phyloP scores from a whole-genome alignment of 2,888 invertebrate species.

The Melipona beecheii region DNA sequence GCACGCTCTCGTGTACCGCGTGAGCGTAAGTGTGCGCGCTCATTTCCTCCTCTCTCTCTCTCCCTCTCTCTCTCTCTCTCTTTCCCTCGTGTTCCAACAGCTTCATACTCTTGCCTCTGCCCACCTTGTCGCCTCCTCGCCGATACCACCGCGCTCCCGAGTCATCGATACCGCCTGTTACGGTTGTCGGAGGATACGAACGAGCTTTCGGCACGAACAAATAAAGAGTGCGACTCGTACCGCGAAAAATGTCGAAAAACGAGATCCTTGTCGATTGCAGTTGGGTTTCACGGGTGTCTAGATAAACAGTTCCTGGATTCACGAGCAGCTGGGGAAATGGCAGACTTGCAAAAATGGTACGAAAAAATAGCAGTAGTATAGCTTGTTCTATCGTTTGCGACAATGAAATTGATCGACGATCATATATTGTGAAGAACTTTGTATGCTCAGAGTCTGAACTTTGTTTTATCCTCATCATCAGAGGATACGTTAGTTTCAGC shows the following conservation, averaged over 20 bases:
- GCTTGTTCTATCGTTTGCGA: too few relatives aligned
- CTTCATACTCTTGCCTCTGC: slow-evolving; percentile 19
- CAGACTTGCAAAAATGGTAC: too few relatives aligned
- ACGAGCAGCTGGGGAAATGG: too few relatives aligned
- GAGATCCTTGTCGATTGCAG: too few relatives aligned
- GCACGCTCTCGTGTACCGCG: slow-evolving; percentile 2
- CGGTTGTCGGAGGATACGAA: slow-evolving; percentile 43
- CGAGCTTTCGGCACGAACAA: slow-evolving; percentile 54
- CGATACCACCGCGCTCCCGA: slow-evolving; percentile 36
- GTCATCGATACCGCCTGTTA: slow-evolving; percentile 59
- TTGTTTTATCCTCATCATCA: not conserved
- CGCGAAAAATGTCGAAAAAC: too few relatives aligned
- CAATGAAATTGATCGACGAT: too few relatives aligned
- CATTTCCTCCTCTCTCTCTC: slow-evolving; percentile 50
- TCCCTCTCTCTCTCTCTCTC: not conserved
- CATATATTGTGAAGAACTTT: not conserved
- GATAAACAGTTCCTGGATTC: too few relatives aligned
- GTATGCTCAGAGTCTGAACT: not conserved
- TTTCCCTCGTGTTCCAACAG: not conserved
- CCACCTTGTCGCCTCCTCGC: slow-evolving; percentile 21
- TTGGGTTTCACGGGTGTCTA: too few relatives aligned
- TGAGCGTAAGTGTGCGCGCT: slow-evolving; percentile 31
- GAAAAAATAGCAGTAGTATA: too few relatives aligned
- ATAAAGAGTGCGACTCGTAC: not conserved
- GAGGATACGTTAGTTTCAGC: too few relatives aligned